Evolutionary conservation across 2,888 invertebrate species (phyloP).

Genomic region (Julus scandinavius): DNA sequence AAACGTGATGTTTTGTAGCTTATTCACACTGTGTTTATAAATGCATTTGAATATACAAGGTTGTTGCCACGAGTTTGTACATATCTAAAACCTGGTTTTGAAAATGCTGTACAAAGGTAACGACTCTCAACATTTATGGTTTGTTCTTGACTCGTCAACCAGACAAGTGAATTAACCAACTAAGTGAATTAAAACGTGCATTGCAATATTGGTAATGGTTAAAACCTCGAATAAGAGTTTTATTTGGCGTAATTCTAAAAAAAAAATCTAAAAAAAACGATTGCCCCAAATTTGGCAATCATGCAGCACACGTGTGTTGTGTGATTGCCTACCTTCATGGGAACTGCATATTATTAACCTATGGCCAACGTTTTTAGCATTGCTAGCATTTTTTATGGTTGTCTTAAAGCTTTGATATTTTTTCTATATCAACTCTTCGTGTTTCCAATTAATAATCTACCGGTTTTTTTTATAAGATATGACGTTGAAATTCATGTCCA

Average conservation of each 20-base stretch:
- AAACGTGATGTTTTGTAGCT: neutral
- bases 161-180: too few relatives aligned
- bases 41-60: neutral
- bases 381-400: too few relatives aligned
- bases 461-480: neutral
- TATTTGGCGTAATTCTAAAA: too few relatives aligned
- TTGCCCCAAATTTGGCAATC: neutral
- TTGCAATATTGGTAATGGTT: too few relatives aligned
- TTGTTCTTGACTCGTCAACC: neutral
- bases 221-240: too few relatives aligned
- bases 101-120: neutral
- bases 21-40: neutral
- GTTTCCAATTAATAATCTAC: neutral
- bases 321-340: neutral
- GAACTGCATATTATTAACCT: neutral
- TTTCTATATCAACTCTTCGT: neutral
- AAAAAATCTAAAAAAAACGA: neutral
- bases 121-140: neutral
- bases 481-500: constrained; percentile 18
- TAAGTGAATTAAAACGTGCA: too few relatives aligned
- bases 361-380: neutral
- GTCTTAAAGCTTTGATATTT: neutral
- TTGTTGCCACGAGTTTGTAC: neutral
- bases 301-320: neutral
- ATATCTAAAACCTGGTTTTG: neutral